These are phyloP conservation scores for Thunnus thynnus DNA, from an alignment of 2,113 vertebrate species.

Conservation along the genomic window DNA sequence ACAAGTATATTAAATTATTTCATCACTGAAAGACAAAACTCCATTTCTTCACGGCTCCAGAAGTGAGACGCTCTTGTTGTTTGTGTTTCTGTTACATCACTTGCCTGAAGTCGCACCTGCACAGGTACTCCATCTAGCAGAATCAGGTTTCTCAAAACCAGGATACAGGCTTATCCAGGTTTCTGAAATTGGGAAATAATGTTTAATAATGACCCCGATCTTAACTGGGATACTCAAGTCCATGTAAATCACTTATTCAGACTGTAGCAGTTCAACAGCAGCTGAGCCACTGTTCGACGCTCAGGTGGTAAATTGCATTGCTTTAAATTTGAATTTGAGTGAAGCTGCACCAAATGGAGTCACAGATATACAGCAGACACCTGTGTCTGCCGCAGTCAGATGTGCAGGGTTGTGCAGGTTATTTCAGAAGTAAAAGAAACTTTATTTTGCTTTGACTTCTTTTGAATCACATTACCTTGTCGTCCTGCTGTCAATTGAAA, in stretches of 20 bases:
- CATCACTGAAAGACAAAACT: too few species aligned
- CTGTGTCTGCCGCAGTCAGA: conserved; percentile 61
- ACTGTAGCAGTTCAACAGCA: neutral
- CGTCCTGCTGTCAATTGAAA: neutral
- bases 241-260: neutral
- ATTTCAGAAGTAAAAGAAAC: conserved; percentile 45
- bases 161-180: too few species aligned
- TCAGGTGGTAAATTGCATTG: conserved; percentile 60
- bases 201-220: too few species aligned
- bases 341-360: conserved; percentile 38
- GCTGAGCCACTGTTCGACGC: conserved; percentile 18
- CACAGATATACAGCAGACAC: conserved; percentile 36
- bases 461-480: conserved; percentile 15
- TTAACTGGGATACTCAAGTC: too few species aligned
- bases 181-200: too few species aligned
- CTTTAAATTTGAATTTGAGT: conserved; percentile 61
- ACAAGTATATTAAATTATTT: too few species aligned
- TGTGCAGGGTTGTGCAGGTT: conserved; percentile 46
- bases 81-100: too few species aligned
- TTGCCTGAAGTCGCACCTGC: too few species aligned
- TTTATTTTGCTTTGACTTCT: conserved; percentile 5
- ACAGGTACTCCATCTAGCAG: too few species aligned
- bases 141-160: too few species aligned
- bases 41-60: too few species aligned
- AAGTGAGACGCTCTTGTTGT: too few species aligned